These are phyloP conservation scores for Fopius arisanus DNA, from an alignment of 1,140 invertebrate genomes.

Conservation along the genomic window DNA sequence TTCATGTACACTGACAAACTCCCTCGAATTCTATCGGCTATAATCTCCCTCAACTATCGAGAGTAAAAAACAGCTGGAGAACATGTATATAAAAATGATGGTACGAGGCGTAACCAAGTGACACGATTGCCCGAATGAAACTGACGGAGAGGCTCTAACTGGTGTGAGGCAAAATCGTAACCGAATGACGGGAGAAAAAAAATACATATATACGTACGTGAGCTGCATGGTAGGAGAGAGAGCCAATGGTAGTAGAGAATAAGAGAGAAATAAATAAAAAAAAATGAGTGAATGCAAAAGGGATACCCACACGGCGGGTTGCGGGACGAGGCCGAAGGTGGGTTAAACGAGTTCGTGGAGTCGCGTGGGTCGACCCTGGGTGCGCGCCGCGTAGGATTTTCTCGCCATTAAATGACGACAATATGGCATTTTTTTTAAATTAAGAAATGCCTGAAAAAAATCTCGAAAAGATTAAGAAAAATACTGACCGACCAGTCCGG, in stretches of 20 bases:
- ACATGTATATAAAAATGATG: not conserved
- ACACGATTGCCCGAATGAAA: constrained; percentile 36
- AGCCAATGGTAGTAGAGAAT: constrained; percentile 24
- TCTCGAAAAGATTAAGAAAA: constrained; percentile 5
- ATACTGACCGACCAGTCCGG: not conserved
- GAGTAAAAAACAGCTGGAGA: not conserved
- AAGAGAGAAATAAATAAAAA: constrained; percentile 17
- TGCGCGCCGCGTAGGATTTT: constrained; percentile 14
- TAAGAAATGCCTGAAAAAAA: constrained; percentile 11
- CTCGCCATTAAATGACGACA: constrained; percentile 3
- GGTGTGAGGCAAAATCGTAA: constrained; percentile 38
- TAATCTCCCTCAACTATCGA: not conserved
- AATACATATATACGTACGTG: not conserved
- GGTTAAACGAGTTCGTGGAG: constrained; percentile 58
- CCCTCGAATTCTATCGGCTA: not conserved
- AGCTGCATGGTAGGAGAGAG: constrained; percentile 1
- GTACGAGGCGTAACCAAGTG: constrained; percentile 16
- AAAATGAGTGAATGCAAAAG: constrained; percentile 25
- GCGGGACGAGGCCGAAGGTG: constrained; percentile 60
- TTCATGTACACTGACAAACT: not conserved
- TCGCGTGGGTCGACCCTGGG: constrained; percentile 45
- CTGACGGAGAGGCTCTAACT: constrained; percentile 30
- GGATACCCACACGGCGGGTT: constrained; percentile 25
- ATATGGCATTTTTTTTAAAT: constrained; percentile 4
- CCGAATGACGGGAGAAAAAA: constrained; percentile 29